These are phyloP conservation scores for Cottus gobio DNA, from an alignment of 2,113 vertebrate genomes.

Conservation along the genomic window DNA sequence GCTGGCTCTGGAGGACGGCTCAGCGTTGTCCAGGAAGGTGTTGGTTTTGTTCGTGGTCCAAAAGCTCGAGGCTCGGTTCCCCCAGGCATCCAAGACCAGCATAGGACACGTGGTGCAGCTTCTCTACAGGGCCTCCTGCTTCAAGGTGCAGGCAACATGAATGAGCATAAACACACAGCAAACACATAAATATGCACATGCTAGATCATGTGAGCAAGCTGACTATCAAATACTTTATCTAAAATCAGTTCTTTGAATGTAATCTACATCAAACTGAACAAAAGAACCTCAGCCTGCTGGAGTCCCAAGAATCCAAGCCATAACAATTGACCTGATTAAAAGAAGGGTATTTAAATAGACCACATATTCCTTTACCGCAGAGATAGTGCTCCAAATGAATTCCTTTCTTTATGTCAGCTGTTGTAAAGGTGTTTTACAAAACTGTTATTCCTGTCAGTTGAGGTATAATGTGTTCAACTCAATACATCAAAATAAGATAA, in stretches of 20 bases:
- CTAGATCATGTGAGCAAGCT: neutral
- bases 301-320: conserved; percentile 21
- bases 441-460: neutral
- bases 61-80: conserved; percentile 96
- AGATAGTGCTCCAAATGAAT: neutral
- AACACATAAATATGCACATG: neutral
- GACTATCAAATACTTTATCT: neutral
- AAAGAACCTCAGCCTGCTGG: conserved; percentile 29
- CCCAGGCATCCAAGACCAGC: conserved; percentile 98
- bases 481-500: neutral
- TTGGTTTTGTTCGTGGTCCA: conserved; percentile 98
- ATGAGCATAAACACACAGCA: neutral
- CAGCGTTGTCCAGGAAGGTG: conserved; percentile 96
- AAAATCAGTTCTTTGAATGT: conserved; percentile 1
- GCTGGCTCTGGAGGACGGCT: conserved; percentile 96
- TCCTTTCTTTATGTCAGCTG: neutral
- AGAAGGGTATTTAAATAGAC: conserved; percentile 51
- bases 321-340: conserved; percentile 52
- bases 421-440: conserved; percentile 24
- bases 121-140: conserved; percentile 97
- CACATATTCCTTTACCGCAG: conserved; percentile 3
- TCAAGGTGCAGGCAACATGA: conserved; percentile 84
- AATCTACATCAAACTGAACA: conserved; percentile 13
- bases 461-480: neutral
- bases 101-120: conserved; percentile 98